Evolutionary conservation across 23 tunicate species (phyloP), one percentile per base, ranked within the genome.

Genomic region (Corella eumyota): DNA sequence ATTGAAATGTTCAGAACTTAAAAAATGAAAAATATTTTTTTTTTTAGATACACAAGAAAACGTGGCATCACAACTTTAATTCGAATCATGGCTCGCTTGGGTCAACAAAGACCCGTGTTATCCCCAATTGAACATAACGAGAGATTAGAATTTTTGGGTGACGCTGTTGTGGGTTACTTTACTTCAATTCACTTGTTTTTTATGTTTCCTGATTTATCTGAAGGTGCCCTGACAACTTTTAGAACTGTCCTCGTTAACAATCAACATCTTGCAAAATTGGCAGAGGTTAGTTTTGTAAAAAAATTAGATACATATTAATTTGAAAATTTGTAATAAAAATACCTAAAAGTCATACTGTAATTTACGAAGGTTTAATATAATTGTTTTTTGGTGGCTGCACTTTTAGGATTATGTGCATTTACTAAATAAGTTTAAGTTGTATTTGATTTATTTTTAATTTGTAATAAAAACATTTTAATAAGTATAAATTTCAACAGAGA

Each of bases 51-150:
- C 64, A 76, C 80, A 0, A 54, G 98, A 17, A 92, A 92, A 49
- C 77, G 93, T 17, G 98, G 98, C 4, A 92, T 92, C 51, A 83
- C 92, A 20, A 92, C 93, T 15, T 58, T 92, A 61, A 92, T 92
- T 48, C 73, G 77, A 29, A 83, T 92, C 70, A 92, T 92, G 98
- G 98, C 98, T 46, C 61, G 79, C 28, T 57, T 92, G 35, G 98
- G 98, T 2, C 91, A 73, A 49, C 76, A 76, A 20, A 62, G 81
- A 4, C 98, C 98, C 25, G 80, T 72, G 2, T 51, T 81, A 33
- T 81, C 92, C 37, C 98, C 98, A 11, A 92, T 92, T 66, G 85
- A 92, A 27, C 92, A 92, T 62, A 72, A 81, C 66, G 98, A 92
- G 57, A 31, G 98, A 25, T 40, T 83, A 24, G 98, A 92, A 60